These are phyloP conservation scores for Rhynchonema sp. DNA, from an alignment of 2,888 invertebrate species.

Conservation along the genomic window DNA sequence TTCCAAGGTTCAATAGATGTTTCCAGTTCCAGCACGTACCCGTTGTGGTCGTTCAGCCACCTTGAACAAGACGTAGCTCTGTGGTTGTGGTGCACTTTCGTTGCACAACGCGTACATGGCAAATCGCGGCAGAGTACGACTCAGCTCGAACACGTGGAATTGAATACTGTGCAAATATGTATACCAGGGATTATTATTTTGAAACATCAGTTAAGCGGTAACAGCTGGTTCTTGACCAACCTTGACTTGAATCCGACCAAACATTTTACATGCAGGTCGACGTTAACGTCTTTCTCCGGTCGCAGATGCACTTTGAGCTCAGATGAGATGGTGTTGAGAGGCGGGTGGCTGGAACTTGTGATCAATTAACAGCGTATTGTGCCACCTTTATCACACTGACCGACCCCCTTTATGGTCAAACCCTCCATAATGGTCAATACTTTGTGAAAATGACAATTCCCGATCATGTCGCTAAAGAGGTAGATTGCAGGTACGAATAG, in stretches of 20 bases:
- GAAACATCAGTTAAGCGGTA: not conserved
- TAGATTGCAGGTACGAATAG: too few species aligned
- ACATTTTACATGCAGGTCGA: constrained; percentile 68
- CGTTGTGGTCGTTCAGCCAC: constrained; percentile 40
- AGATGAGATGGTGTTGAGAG: constrained; percentile 35
- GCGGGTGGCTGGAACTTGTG: constrained; percentile 44
- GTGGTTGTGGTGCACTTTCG: constrained; percentile 26
- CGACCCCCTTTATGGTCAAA: too few species aligned
- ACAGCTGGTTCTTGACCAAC: not conserved
- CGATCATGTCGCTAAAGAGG: too few species aligned
- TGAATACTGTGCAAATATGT: constrained; percentile 40
- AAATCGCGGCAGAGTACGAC: constrained; percentile 64
- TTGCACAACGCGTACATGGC: constrained; percentile 51
- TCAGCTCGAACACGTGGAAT: constrained; percentile 72
- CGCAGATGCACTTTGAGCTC: constrained; percentile 42
- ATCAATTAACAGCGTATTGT: too few species aligned
- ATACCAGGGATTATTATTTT: not conserved
- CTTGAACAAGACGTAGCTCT: constrained; percentile 36
- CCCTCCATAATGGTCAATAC: too few species aligned
- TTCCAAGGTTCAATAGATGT: not conserved
- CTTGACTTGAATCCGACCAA: constrained; percentile 13
- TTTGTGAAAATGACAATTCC: too few species aligned
- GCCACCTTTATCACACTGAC: too few species aligned
- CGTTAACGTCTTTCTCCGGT: constrained; percentile 49
- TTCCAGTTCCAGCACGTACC: constrained; percentile 24